Conservation (phyloP, 2,888 invertebrate species). For the Rhamphomyia laevipes region DNA sequence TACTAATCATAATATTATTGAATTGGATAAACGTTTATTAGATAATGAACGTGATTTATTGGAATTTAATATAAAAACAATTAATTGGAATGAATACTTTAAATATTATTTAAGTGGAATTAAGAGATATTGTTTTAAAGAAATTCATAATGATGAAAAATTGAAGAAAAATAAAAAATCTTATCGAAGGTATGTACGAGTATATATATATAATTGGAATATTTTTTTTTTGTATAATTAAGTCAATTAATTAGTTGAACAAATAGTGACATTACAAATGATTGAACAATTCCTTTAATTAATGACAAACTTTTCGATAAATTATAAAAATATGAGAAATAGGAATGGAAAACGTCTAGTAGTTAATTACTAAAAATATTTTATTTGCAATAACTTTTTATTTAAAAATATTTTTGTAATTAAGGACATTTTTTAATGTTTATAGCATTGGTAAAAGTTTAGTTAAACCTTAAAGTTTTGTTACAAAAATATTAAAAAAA, state of each 20-base stretch:
- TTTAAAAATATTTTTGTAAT: no score
- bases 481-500: no score
- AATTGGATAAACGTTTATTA: conserved; percentile 29
- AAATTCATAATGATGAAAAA: conserved; percentile 41
- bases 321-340: no score
- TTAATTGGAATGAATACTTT: conserved; percentile 58
- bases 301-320: no score
- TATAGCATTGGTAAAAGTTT: no score
- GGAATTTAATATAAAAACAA: conserved; percentile 47
- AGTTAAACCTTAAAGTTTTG: no score
- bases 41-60: conserved; percentile 23
- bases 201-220: no score
- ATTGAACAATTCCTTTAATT: no score
- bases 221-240: neutral
- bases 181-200: conserved; percentile 35
- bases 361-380: no score
- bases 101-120: conserved; percentile 54
- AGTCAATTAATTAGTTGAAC: neutral
- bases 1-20: conserved; percentile 32
- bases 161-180: conserved; percentile 28
- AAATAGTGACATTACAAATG: neutral
- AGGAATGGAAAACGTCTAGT: no score
- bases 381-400: no score
- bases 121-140: conserved; percentile 55
- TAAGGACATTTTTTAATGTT: no score